Percentiles rank a stretch among this genome's conserved stretches.
Evolutionary conservation across 2,113 vertebrate genomes (phyloP).

Genomic region (Haemorhous mexicanus): DNA sequence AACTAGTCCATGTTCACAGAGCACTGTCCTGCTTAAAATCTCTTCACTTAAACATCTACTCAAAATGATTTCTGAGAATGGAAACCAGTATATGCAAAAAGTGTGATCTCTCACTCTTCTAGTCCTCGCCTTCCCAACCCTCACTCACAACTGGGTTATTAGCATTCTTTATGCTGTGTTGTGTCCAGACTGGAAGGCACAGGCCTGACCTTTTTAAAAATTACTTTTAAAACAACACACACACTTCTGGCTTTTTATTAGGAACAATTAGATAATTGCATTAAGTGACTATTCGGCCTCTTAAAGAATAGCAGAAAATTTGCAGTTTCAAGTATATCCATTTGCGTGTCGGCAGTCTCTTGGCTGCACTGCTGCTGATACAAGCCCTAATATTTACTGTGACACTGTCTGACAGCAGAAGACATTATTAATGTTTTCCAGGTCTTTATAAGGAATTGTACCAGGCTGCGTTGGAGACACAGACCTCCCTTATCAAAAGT

Average conservation of each 20-base stretch:
- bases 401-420: background rate
- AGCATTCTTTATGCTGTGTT: background rate
- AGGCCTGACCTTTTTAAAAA: background rate
- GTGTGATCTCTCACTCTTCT: background rate
- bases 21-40: background rate
- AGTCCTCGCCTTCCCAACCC: background rate
- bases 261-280: background rate
- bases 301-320: background rate
- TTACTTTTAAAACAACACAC: background rate
- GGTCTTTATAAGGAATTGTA: background rate
- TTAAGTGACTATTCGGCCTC: background rate
- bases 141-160: background rate
- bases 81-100: background rate
- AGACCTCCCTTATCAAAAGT: background rate
- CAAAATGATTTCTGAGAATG: background rate
- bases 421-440: background rate
- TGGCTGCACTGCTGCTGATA: background rate
- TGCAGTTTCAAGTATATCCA: background rate
- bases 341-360: background rate
- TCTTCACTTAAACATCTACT: background rate
- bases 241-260: background rate
- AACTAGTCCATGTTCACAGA: background rate
- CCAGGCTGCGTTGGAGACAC: background rate
- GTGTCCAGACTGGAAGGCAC: background rate
- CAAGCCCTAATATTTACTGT: background rate